Evolutionary conservation across 92 coral and sea anemone genomes (phyloP).

Genomic region (Plumapathes pennacea): DNA sequence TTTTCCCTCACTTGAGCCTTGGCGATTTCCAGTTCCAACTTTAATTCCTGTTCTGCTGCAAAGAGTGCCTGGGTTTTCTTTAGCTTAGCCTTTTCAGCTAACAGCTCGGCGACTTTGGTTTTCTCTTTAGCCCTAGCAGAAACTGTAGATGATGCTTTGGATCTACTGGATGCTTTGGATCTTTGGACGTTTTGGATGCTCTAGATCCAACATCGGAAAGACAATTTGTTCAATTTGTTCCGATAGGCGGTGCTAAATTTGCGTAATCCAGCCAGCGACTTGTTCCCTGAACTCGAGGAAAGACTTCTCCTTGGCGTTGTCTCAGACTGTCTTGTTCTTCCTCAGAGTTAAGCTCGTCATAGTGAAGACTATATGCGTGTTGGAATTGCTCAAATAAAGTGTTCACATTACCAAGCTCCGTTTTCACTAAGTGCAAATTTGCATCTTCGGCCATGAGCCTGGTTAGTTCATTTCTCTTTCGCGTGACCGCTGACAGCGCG

Average conservation of each 20-base stretch:
- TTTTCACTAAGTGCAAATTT: conserved; percentile 20
- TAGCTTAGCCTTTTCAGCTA: conserved; percentile 41
- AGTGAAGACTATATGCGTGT: background rate
- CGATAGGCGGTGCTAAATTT: background rate
- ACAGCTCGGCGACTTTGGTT: conserved; percentile 28
- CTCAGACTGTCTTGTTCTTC: background rate
- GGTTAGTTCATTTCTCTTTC: conserved; percentile 12
- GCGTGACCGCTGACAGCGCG: conserved; percentile 7
- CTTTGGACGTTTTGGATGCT: background rate
- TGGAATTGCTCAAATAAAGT: conserved; percentile 9
- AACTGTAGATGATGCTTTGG: background rate
- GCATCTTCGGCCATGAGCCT: conserved; percentile 11
- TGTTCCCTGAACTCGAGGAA: background rate
- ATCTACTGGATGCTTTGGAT: conserved; percentile 1
- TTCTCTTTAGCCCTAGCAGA: conserved; percentile 10
- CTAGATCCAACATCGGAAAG: conserved; percentile 1
- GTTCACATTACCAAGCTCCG: conserved; percentile 1
- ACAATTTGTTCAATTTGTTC: conserved; percentile 2
- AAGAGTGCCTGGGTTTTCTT: conserved; percentile 13
- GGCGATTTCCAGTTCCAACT: conserved; percentile 21
- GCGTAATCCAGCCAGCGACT: conserved; percentile 3
- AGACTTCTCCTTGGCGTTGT: background rate
- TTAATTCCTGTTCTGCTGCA: conserved; percentile 25
- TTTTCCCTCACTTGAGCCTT: conserved; percentile 35
- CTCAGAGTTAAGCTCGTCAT: conserved; percentile 2